Evolutionary conservation across 2,797 vertebrate species (phyloP), one percentile per base, ranked within the genome.

Genomic region (Halcyon leucocephala): DNA sequence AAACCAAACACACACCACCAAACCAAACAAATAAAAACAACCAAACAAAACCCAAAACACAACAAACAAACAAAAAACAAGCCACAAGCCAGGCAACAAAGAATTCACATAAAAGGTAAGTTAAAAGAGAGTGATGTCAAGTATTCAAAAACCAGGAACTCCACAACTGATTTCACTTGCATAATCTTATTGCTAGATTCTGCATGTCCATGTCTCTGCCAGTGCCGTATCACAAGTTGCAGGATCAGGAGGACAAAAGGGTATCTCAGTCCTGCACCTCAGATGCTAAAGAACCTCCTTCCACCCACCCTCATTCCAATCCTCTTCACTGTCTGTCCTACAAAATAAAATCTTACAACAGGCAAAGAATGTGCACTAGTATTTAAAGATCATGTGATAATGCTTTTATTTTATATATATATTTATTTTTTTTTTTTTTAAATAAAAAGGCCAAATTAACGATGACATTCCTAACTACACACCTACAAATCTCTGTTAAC

Each of bases 301-400:
- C 33, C 22, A 81, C 8, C 8, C 14, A 15, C 3, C 19, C 22
- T 54, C 20, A 33, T 10, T 7, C 57, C 29, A 57, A 31, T 1
- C 7, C 4, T 6, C 5, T 83, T 79, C 49, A 31, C 19, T 12
- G 1, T 48, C 37, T 60, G 10, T 37, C 39, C 33, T 61, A 42
- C 33, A 41, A 65, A 82, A 76, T 0, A 0, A 60, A 33, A 3
- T 31, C 62, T 71, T 48, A 21, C 1, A 5, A 18, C 2, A 64
- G 7, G 14, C 22, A 61, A 86, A 84, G 12, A 25, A 35, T 65
- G 3, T 2, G 1, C 26, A 71, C 44, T n/a, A 42, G 16, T 15
- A 35, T 9, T 7, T 4, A 37, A 51, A n/a, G 3, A 71, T 10
- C 19, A 21, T 67, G n/a, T 64, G 31, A 65, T 64, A 77, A 64